These are phyloP conservation scores for Aphaenogaster rudis DNA, from an alignment of 1,140 invertebrate species.

Conservation along the genomic window DNA sequence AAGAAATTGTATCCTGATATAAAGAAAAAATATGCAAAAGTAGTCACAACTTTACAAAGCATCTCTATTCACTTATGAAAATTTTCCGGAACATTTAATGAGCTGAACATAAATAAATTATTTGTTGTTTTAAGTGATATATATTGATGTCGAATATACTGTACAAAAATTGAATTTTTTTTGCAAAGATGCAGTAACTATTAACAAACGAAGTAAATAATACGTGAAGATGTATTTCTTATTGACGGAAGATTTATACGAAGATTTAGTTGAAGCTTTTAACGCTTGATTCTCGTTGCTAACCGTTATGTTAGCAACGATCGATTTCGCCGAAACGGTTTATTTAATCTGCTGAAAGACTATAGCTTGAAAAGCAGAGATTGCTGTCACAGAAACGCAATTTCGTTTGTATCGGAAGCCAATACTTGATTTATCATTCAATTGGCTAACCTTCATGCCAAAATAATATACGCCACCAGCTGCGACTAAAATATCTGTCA, in stretches of 20 bases:
- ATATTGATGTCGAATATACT: background rate
- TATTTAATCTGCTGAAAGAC: constrained; percentile 57
- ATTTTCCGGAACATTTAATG: background rate
- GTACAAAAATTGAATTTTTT: background rate
- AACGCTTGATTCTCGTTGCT: background rate
- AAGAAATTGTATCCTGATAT: constrained; percentile 8
- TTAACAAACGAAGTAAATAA: background rate
- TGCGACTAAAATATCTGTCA: constrained; percentile 35
- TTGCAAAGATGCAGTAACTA: background rate
- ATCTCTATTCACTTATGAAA: background rate
- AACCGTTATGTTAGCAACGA: background rate
- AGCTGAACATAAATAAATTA: background rate
- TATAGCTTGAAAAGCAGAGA: constrained; percentile 52
- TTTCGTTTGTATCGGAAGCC: constrained; percentile 59
- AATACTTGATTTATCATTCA: constrained; percentile 65
- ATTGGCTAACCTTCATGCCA: constrained; percentile 53
- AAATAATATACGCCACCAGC: constrained; percentile 47
- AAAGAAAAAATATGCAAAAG: background rate
- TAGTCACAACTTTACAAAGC: background rate
- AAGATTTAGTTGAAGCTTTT: constrained; percentile 12
- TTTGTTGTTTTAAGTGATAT: background rate
- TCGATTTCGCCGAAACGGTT: constrained; percentile 38
- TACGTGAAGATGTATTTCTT: background rate
- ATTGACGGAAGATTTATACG: background rate
- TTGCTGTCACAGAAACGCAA: constrained; percentile 60